These are phyloP conservation scores for Callopanchax toddi DNA, from an alignment of 2,113 vertebrate species.

Conservation along the genomic window DNA sequence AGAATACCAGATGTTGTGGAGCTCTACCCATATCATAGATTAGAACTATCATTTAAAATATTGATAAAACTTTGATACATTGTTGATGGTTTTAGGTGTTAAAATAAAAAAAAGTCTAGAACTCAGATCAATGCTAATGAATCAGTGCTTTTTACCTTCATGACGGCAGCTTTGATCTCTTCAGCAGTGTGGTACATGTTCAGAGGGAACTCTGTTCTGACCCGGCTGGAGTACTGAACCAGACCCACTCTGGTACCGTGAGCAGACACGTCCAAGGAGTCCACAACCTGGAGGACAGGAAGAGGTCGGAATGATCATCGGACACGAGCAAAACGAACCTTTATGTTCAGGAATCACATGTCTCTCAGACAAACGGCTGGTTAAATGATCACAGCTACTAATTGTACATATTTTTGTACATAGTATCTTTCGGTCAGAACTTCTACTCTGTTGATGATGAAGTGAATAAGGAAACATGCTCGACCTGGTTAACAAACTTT, in stretches of 20 bases:
- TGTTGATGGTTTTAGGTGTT: too few relatives aligned
- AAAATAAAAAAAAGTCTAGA: not conserved
- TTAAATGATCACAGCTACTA: too few relatives aligned
- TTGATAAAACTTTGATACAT: too few relatives aligned
- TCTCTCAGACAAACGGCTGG: not conserved
- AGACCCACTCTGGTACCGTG: constrained; percentile 90
- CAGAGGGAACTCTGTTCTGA: constrained; percentile 94
- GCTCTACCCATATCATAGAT: too few relatives aligned
- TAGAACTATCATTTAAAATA: too few relatives aligned
- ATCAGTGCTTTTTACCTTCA: constrained; percentile 68
- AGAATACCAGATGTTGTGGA: too few relatives aligned
- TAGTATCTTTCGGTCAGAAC: too few relatives aligned
- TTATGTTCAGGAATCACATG: too few relatives aligned
- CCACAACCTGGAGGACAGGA: constrained; percentile 81
- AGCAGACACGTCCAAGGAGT: constrained; percentile 90
- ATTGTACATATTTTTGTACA: too few relatives aligned
- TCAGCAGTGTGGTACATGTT: constrained; percentile 86
- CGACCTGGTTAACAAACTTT: constrained; percentile 91
- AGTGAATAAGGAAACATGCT: not conserved
- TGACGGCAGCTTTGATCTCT: constrained; percentile 91
- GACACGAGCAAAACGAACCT: not conserved
- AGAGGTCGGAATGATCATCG: too few relatives aligned
- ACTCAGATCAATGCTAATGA: too few relatives aligned
- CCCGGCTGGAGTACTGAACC: constrained; percentile 95
- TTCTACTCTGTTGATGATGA: too few relatives aligned